Evolutionary conservation across 2,888 invertebrate genomes (phyloP).

Genomic region (Linhomoeus sp.): DNA sequence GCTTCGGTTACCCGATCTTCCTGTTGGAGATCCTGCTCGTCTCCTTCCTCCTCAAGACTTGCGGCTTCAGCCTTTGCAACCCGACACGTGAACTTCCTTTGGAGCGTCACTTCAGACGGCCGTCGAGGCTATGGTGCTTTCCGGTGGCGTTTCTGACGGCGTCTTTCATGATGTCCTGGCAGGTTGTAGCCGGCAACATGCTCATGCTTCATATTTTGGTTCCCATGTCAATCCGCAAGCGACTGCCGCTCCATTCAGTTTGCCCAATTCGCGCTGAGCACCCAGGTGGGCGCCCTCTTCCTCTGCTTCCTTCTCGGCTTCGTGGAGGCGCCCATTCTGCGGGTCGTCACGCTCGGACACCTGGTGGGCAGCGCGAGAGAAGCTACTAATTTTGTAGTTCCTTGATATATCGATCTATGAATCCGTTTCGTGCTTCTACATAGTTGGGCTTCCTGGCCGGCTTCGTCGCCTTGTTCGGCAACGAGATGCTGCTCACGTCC

Average conservation of each 20-base stretch:
- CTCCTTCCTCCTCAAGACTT: slow-evolving; percentile 34
- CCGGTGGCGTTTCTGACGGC: slow-evolving; percentile 25
- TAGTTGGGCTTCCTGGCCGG: slow-evolving; percentile 32
- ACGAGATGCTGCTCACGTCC: slow-evolving; percentile 39
- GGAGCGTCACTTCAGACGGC: background rate
- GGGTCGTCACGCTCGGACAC: slow-evolving; percentile 32
- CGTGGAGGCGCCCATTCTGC: slow-evolving; percentile 26
- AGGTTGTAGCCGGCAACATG: slow-evolving; percentile 26
- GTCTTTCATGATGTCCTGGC: slow-evolving; percentile 36
- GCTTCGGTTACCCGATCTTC: slow-evolving; percentile 59
- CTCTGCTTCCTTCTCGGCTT: slow-evolving; percentile 41
- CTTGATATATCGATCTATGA: no score
- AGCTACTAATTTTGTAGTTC: slow-evolving; percentile 18
- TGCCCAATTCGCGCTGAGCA: slow-evolving; percentile 57
- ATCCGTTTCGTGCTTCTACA: no score
- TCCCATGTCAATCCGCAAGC: background rate
- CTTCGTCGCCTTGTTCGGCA: slow-evolving; percentile 37
- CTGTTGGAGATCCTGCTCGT: slow-evolving; percentile 51
- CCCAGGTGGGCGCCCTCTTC: slow-evolving; percentile 52
- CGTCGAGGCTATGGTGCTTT: slow-evolving; percentile 13
- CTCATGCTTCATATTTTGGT: no score
- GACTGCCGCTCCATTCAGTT: slow-evolving; percentile 45
- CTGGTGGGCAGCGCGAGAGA: slow-evolving; percentile 20
- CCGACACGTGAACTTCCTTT: background rate
- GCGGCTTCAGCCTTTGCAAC: no score